phyloP scores from a whole-genome alignment of 1,140 invertebrate species.

The Amphibalanus amphitrite region DNA sequence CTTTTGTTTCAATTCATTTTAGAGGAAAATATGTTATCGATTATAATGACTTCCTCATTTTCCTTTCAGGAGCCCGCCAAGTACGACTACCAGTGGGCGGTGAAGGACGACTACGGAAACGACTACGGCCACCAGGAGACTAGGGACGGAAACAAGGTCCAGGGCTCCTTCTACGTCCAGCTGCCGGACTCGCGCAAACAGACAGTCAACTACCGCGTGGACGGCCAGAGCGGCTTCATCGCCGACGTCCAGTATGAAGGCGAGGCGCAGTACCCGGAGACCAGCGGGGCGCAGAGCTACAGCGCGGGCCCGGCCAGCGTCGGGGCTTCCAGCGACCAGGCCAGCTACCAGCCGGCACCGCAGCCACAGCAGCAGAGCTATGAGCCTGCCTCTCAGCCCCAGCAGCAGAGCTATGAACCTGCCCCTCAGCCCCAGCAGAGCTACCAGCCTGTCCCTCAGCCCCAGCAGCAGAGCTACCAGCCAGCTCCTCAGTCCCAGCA shows the following conservation, averaged over 20 bases:
- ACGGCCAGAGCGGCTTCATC: conserved; percentile 6
- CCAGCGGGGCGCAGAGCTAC: too few relatives aligned
- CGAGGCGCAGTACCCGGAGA: neutral
- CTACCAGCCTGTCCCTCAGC: too few relatives aligned
- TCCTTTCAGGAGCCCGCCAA: neutral
- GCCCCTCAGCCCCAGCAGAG: too few relatives aligned
- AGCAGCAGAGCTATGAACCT: too few relatives aligned
- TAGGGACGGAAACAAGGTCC: conserved; percentile 8
- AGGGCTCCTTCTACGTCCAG: conserved; percentile 6
- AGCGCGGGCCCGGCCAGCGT: too few relatives aligned
- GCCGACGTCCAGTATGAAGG: neutral
- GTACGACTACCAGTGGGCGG: neutral
- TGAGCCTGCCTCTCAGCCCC: too few relatives aligned
- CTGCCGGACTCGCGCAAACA: conserved; percentile 9
- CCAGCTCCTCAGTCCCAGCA: neutral
- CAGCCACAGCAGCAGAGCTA: too few relatives aligned
- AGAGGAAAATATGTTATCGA: neutral
- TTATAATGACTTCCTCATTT: neutral
- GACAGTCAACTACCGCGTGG: conserved; percentile 6
- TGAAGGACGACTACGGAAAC: conserved; percentile 9
- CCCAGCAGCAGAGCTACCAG: too few relatives aligned
- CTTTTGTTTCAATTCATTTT: too few relatives aligned
- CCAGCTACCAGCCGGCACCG: too few relatives aligned
- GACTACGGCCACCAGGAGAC: conserved; percentile 16
- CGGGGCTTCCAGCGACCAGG: too few relatives aligned